A percentile compares a stretch with the other conserved stretches of the same genome.
Conservation (phyloP, 2,888 invertebrate genomes). For the Pterobdella sp. region DNA sequence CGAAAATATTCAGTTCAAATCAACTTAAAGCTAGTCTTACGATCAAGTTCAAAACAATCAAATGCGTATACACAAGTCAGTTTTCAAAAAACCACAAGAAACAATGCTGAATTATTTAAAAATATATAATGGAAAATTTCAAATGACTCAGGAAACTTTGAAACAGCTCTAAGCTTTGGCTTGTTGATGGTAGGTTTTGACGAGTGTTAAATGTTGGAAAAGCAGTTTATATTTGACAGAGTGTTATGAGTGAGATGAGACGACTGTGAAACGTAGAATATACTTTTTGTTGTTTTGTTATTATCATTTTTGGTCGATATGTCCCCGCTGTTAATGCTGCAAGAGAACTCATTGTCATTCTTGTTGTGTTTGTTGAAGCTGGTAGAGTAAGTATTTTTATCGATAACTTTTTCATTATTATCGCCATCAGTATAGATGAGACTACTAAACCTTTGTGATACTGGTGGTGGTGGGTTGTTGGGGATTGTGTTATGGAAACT, state of each 20-base stretch:
- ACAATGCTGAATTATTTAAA: too few species aligned
- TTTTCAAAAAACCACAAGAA: too few species aligned
- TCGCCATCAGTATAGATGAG: neutral
- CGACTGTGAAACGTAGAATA: neutral
- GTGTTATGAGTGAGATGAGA: neutral
- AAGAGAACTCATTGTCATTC: neutral
- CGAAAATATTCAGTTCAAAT: too few species aligned
- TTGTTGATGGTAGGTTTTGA: too few species aligned
- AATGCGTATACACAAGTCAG: too few species aligned
- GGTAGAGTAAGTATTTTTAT: neutral
- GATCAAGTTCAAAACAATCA: too few species aligned
- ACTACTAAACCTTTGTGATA: too few species aligned
- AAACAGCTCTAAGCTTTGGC: too few species aligned
- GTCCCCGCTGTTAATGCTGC: neutral
- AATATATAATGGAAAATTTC: too few species aligned
- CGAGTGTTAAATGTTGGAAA: conserved; percentile 2
- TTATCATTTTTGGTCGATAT: neutral
- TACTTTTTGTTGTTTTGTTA: neutral
- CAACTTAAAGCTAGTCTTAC: too few species aligned
- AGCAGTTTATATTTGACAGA: neutral
- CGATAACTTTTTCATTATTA: neutral
- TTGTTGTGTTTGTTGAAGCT: neutral
- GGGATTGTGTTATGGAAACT: neutral
- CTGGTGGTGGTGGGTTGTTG: neutral
- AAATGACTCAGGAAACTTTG: too few species aligned